These are phyloP conservation scores for Aegotheles bennettii DNA, from an alignment of 2,113 vertebrate genomes.

Conservation along the genomic window DNA sequence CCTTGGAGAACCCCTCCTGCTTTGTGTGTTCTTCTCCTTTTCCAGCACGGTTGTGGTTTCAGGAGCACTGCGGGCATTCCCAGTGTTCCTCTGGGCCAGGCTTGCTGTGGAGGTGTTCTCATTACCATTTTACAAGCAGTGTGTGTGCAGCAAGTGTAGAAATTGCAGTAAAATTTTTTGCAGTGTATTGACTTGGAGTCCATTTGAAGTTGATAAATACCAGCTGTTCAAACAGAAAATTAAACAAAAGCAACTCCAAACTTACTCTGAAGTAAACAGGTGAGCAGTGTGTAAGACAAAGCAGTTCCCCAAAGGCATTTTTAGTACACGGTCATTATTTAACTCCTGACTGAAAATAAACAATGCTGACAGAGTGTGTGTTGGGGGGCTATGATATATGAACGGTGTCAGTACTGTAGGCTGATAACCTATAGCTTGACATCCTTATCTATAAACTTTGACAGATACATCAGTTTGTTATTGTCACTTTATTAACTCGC, in stretches of 20 bases:
- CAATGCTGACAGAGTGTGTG: slow-evolving; percentile 61
- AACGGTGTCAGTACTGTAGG: slow-evolving; percentile 55
- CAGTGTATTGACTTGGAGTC: slow-evolving; percentile 14
- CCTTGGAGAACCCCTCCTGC: accelerated
- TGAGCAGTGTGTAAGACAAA: slow-evolving; percentile 66
- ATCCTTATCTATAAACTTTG: slow-evolving; percentile 71
- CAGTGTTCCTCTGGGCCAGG: neutral
- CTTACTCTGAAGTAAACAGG: slow-evolving; percentile 67
- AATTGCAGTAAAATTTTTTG: slow-evolving; percentile 2
- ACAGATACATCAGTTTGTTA: slow-evolving; percentile 70
- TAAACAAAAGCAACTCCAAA: slow-evolving; percentile 64
- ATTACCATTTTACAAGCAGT: neutral
- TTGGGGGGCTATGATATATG: slow-evolving; percentile 67
- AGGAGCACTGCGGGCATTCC: neutral
- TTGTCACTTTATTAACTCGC: slow-evolving; percentile 70
- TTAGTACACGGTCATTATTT: slow-evolving; percentile 72
- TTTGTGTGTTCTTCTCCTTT: neutral
- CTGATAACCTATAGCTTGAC: slow-evolving; percentile 72
- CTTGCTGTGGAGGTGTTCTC: neutral
- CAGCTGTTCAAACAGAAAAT: slow-evolving; percentile 57
- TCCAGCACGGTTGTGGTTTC: neutral
- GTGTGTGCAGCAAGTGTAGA: neutral
- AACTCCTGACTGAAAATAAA: slow-evolving; percentile 71
- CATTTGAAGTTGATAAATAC: slow-evolving; percentile 67
- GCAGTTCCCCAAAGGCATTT: slow-evolving; percentile 67